Evolutionary conservation across 2,888 invertebrate species (phyloP).

Genomic region (Orchesella flavescens): DNA sequence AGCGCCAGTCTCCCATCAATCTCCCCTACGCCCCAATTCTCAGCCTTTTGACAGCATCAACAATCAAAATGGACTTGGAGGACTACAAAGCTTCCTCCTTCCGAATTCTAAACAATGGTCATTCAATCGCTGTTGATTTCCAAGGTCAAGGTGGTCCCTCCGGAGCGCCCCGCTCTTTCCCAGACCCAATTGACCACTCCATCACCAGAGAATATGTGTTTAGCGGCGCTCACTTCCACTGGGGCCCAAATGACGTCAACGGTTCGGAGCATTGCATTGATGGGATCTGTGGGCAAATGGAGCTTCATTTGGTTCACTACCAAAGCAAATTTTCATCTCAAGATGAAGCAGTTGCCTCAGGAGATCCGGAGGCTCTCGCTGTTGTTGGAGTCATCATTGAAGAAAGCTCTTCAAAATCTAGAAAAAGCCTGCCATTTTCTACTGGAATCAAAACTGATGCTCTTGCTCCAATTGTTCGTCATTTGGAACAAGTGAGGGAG

Average conservation of each 20-base stretch:
- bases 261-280: conserved; percentile 40
- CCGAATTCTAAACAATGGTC: conserved; percentile 33
- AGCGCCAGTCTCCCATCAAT: conserved; percentile 32
- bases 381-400: conserved; percentile 31
- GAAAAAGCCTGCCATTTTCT: background rate
- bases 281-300: conserved; percentile 10
- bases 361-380: conserved; percentile 27
- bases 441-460: background rate
- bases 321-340: conserved; percentile 2
- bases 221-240: conserved; percentile 20
- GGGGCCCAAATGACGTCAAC: conserved; percentile 3
- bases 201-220: background rate
- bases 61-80: background rate
- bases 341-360: conserved; percentile 10
- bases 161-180: background rate
- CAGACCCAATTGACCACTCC: background rate
- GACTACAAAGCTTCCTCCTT: conserved; percentile 17
- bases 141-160: background rate
- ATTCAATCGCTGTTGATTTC: conserved; percentile 35
- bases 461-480: conserved; percentile 12
- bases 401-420: background rate
- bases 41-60: background rate
- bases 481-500: background rate
- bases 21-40: background rate
- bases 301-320: conserved; percentile 51